Evolutionary conservation across 2,888 invertebrate species (phyloP).

Genomic region (Tortrix viridana): DNA sequence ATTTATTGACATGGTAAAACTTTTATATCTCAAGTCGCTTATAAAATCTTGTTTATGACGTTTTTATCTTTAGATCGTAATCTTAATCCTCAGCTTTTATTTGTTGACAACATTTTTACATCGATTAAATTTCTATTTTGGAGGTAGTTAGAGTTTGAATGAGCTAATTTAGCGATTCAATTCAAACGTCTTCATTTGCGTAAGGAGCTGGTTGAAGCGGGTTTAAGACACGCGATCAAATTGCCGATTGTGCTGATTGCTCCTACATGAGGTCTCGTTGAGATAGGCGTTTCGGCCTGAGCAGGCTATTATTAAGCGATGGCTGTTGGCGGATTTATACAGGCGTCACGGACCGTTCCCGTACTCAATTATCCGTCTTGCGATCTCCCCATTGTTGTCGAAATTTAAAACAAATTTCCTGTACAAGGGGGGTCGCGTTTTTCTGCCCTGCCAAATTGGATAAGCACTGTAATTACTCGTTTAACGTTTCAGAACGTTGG

Average conservation of each 20-base stretch:
- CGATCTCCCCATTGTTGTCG: conserved; percentile 83
- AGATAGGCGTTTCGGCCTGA: conserved; percentile 62
- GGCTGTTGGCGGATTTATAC: conserved; percentile 74
- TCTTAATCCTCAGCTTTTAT: conserved; percentile 26
- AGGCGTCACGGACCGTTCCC: conserved; percentile 75
- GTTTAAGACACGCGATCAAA: conserved; percentile 66
- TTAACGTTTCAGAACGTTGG: conserved; percentile 62
- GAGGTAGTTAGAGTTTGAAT: conserved; percentile 27
- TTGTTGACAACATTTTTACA: conserved; percentile 5
- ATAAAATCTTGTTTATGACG: conserved; percentile 48
- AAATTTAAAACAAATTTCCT: conserved; percentile 84
- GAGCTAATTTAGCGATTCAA: conserved; percentile 37
- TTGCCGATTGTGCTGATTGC: conserved; percentile 69
- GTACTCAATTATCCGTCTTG: conserved; percentile 76
- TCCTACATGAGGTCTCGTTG: conserved; percentile 65
- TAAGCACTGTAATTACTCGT: conserved; percentile 82
- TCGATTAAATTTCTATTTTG: conserved; percentile 3
- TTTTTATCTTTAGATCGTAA: conserved; percentile 39
- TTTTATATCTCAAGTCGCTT: conserved; percentile 57
- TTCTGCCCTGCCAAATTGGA: conserved; percentile 82
- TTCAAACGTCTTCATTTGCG: conserved; percentile 53
- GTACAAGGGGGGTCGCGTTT: conserved; percentile 80
- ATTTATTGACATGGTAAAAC: conserved; percentile 74
- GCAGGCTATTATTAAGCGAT: conserved; percentile 78
- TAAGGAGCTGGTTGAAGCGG: conserved; percentile 43